These are phyloP conservation scores for Lanistes nyassanus DNA, from an alignment of 1,140 invertebrate genomes.

Conservation along the genomic window DNA sequence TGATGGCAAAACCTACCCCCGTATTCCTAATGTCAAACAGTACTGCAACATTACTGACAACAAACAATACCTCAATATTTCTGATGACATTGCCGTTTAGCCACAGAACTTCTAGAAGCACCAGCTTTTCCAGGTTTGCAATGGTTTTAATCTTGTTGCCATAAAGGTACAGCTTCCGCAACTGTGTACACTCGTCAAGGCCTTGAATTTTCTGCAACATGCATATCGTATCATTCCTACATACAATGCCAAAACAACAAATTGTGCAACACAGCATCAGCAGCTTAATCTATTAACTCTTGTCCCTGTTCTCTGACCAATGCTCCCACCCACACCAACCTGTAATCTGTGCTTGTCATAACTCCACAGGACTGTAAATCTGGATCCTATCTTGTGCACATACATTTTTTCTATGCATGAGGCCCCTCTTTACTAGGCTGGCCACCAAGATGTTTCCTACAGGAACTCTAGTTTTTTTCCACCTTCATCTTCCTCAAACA, in stretches of 20 bases:
- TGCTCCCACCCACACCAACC: background rate
- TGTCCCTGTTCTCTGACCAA: background rate
- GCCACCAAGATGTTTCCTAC: no score
- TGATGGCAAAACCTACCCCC: background rate
- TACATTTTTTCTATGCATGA: no score
- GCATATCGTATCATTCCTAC: slow-evolving; percentile 8
- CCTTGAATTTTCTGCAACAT: slow-evolving; percentile 61
- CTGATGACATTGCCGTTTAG: slow-evolving; percentile 59
- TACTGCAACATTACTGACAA: background rate
- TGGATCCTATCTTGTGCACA: no score
- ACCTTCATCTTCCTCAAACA: no score
- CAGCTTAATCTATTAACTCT: background rate
- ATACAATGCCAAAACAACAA: background rate
- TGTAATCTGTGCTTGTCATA: no score
- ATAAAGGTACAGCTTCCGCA: slow-evolving; percentile 61
- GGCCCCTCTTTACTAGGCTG: no score
- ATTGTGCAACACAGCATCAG: background rate
- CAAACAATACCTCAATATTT: slow-evolving; percentile 58
- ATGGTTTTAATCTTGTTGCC: slow-evolving; percentile 60
- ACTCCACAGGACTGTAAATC: no score
- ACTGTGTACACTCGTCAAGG: slow-evolving; percentile 42
- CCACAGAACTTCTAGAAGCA: slow-evolving; percentile 57
- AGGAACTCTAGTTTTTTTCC: no score
- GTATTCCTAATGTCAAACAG: background rate
- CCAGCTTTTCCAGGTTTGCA: slow-evolving; percentile 53